Percentiles rank a stretch among this genome's conserved stretches.
Evolutionary conservation across 2,888 invertebrate species (phyloP).

Genomic region (Athetis lepigone): DNA sequence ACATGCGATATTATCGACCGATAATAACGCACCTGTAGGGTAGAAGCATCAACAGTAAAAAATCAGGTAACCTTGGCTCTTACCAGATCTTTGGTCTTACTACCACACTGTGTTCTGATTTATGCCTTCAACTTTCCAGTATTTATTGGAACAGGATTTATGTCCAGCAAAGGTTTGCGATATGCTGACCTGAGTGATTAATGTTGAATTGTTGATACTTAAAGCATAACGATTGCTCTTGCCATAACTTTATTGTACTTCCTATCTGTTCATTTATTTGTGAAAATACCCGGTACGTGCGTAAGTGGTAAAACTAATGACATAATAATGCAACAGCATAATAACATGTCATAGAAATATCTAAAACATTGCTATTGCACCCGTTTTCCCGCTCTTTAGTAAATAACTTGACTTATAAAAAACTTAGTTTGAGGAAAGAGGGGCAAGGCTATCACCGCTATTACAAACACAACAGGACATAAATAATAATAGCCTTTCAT

Average conservation of each 20-base stretch:
- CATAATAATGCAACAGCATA: constrained; percentile 18
- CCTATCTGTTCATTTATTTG: not conserved
- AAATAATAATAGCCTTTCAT: not conserved
- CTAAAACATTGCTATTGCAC: constrained; percentile 28
- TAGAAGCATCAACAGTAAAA: too few species aligned
- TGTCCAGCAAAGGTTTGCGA: constrained; percentile 5
- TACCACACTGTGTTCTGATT: constrained; percentile 5
- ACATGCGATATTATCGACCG: too few species aligned
- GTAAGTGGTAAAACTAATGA: constrained; percentile 10
- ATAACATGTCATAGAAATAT: constrained; percentile 41
- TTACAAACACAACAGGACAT: constrained; percentile 41
- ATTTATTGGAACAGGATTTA: constrained; percentile 13
- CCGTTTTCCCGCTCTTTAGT: constrained; percentile 33
- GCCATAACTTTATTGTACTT: constrained; percentile 11
- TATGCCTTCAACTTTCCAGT: not conserved
- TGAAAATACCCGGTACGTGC: constrained; percentile 5
- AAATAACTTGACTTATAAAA: constrained; percentile 30
- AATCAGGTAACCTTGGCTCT: not conserved
- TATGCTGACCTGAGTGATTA: constrained; percentile 17
- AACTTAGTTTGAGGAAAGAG: constrained; percentile 16
- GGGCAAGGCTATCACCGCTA: constrained; percentile 35
- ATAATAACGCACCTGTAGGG: too few species aligned
- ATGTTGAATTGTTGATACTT: constrained; percentile 15
- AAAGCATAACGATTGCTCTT: not conserved
- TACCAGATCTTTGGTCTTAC: not conserved